Conservation (phyloP, 2,797 vertebrate species). For the Bradypus variegatus region DNA sequence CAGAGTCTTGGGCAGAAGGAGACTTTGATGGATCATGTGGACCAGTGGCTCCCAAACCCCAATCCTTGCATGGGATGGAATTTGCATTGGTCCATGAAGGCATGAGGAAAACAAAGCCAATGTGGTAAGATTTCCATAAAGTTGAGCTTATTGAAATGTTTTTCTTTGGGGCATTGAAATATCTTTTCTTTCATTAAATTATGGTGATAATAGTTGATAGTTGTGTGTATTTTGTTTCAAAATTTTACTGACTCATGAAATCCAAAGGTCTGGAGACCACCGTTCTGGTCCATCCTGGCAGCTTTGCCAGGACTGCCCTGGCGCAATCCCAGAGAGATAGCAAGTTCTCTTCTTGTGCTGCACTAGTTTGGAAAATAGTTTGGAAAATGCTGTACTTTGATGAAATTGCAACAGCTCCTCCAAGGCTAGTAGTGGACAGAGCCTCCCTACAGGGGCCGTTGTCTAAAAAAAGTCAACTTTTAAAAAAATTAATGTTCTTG, state of each 20-base stretch:
- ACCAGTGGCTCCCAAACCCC: background rate
- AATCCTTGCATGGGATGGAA: background rate
- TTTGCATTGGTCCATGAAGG: background rate
- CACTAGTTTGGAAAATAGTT: background rate
- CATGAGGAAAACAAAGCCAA: background rate
- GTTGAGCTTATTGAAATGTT: background rate
- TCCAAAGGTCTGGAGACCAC: background rate
- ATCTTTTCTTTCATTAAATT: conserved; percentile 4
- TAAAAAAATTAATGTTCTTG: background rate
- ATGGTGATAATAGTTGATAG: background rate
- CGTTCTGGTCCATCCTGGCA: background rate
- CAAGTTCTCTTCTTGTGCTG: background rate
- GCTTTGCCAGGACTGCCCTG: background rate
- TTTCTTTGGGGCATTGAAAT: background rate
- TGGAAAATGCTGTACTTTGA: background rate
- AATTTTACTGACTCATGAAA: background rate
- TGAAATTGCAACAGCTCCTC: background rate
- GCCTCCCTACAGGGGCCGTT: background rate
- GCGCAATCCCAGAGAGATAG: background rate
- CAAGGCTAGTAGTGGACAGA: background rate
- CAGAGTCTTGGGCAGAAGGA: background rate
- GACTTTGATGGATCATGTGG: background rate
- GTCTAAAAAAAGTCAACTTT: background rate
- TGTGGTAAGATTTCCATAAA: background rate
- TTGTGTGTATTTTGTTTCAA: background rate